phyloP scores from a whole-genome alignment of 2,888 invertebrate species.

The Myopa testacea region DNA sequence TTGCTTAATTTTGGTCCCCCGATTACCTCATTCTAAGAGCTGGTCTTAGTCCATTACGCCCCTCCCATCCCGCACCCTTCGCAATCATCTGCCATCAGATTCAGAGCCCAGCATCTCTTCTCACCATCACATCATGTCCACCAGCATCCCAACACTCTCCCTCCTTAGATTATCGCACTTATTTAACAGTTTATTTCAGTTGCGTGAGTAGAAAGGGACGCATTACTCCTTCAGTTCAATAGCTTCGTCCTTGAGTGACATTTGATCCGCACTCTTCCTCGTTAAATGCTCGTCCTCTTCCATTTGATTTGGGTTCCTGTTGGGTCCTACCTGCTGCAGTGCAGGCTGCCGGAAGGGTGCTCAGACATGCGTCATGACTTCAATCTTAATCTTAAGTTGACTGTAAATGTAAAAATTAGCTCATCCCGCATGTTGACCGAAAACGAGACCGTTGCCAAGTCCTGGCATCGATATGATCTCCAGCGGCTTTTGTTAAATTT shows the following conservation, averaged over 20 bases:
- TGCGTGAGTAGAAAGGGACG: no score
- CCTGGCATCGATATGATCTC: conserved; percentile 1
- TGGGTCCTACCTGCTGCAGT: not conserved
- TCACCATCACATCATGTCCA: no score
- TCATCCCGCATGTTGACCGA: no score
- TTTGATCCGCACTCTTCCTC: not conserved
- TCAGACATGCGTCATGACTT: not conserved
- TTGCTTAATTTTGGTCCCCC: no score
- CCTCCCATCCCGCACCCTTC: no score
- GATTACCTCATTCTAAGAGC: no score
- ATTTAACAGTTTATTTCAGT: no score
- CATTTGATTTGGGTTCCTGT: conserved; percentile 8
- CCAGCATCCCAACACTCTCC: no score
- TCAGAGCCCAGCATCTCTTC: no score
- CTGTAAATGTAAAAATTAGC: not conserved
- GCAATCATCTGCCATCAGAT: no score
- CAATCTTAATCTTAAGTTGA: not conserved
- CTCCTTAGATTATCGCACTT: no score
- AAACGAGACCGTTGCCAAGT: not conserved
- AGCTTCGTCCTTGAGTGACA: not conserved
- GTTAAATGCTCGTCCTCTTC: not conserved
- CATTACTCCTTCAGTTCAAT: not conserved
- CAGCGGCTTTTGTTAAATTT: conserved; percentile 12
- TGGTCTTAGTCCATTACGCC: no score
- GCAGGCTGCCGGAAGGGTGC: not conserved